Evolutionary conservation across 23 tunicate species (phyloP), one percentile per base, ranked within the genome.

Genomic region (Styela clava): DNA sequence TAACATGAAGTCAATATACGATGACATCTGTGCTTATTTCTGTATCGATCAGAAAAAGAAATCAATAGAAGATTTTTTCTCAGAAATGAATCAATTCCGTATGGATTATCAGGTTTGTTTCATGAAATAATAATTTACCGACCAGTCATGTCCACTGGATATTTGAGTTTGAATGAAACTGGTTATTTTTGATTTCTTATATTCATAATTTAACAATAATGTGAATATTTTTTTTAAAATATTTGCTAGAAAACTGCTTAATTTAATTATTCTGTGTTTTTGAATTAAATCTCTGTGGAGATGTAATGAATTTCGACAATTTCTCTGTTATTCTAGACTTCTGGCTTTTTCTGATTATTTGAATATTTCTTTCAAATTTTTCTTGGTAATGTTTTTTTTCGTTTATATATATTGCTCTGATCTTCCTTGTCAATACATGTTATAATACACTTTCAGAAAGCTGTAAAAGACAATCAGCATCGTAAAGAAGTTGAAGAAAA

Each of bases 401-500:
- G n/a, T n/a, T n/a, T n/a, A n/a, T n/a, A n/a, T n/a, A n/a, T n/a
- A n/a, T n/a, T n/a, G n/a, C n/a, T n/a, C n/a, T n/a, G n/a, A n/a
- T n/a, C n/a, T n/a, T n/a, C n/a, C n/a, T n/a, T n/a, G n/a, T n/a
- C n/a, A n/a, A n/a, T n/a, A n/a, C n/a, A n/a, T n/a, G n/a, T n/a
- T n/a, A n/a, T n/a, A n/a, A n/a, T n/a, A n/a, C n/a, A n/a, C n/a
- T n/a, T n/a, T n/a, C 74, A 92, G 97, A 78, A 78, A 34, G 97
- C 97, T n/a, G 90, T 91, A 2, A 86, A 86, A 65, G 97, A 91
- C 3, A 91, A 91, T 44, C 84, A 77, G 34, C 76, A 82, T 18
- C 82, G 87, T 24, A 71, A 73, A 52, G 91, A 91, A 56, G 21
- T 91, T 34, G 97, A 91, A 71, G 97, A 91, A 71, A 76, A 76